phyloP scores from a whole-genome alignment of 1,140 invertebrate species.

The Drosophila kurseongensis region DNA sequence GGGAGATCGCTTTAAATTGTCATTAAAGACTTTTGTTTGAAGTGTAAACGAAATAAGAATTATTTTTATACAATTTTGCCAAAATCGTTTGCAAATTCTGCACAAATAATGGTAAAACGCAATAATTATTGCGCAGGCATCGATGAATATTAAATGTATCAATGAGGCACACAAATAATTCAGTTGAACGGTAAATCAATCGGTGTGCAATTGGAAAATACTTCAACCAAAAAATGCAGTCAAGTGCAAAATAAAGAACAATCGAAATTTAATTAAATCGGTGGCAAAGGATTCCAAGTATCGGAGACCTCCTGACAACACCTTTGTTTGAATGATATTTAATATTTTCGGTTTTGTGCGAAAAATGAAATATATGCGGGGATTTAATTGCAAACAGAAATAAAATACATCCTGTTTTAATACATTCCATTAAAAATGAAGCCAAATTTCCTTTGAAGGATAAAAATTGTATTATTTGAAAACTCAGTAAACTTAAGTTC shows the following conservation, averaged over 20 bases:
- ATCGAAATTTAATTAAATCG: conserved; percentile 39
- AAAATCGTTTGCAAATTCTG: conserved; percentile 41
- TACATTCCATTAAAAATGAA: neutral
- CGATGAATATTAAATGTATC: conserved; percentile 18
- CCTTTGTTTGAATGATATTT: conserved; percentile 33
- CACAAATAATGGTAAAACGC: conserved; percentile 9
- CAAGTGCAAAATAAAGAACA: conserved; percentile 4
- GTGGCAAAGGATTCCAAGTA: conserved; percentile 10
- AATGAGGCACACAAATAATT: conserved; percentile 11
- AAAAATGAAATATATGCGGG: conserved; percentile 3
- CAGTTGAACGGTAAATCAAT: neutral
- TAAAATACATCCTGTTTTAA: neutral
- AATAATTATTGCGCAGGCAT: conserved; percentile 2
- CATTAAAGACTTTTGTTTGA: conserved; percentile 10
- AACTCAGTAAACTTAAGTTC: neutral
- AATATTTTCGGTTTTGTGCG: conserved; percentile 17
- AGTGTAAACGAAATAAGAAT: neutral
- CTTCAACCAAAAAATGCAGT: neutral
- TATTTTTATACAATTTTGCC: conserved; percentile 20
- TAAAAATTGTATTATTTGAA: too few species aligned
- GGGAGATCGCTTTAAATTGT: conserved; percentile 26
- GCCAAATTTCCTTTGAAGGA: neutral
- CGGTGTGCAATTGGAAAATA: neutral
- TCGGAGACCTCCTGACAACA: neutral
- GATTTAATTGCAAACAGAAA: neutral